phyloP scores from a whole-genome alignment of 2,113 vertebrate species.

The Scortum barcoo region DNA sequence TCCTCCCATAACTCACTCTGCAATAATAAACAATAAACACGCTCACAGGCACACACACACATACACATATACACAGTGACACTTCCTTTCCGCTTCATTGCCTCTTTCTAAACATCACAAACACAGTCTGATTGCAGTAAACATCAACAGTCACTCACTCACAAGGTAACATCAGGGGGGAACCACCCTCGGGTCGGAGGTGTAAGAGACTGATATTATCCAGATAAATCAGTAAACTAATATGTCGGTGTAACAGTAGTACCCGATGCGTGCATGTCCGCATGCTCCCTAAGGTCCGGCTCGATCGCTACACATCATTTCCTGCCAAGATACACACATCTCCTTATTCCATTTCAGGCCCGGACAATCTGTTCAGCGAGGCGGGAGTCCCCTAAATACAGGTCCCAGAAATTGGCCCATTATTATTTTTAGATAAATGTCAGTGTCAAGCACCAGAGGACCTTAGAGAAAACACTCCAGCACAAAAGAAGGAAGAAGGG shows the following conservation, averaged over 20 bases:
- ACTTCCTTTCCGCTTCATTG: constrained; percentile 35
- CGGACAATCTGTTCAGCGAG: constrained; percentile 20
- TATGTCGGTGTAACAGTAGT: constrained; percentile 43
- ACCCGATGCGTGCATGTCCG: constrained; percentile 16
- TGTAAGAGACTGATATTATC: neutral
- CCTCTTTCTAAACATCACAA: constrained; percentile 47
- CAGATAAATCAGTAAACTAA: constrained; percentile 43
- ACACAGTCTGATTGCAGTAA: constrained; percentile 43
- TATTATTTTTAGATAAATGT: constrained; percentile 79
- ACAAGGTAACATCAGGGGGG: neutral
- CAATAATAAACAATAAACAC: constrained; percentile 63
- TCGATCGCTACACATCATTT: constrained; percentile 40
- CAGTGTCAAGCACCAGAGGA: constrained; percentile 61
- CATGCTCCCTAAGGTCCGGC: constrained; percentile 12
- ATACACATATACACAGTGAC: constrained; percentile 25
- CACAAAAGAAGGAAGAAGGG: constrained; percentile 2
- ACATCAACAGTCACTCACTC: constrained; percentile 29
- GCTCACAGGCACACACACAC: constrained; percentile 1
- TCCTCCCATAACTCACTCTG: constrained; percentile 64
- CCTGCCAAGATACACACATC: constrained; percentile 65
- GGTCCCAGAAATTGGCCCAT: constrained; percentile 64
- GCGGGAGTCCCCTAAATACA: constrained; percentile 66
- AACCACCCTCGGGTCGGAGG: neutral
- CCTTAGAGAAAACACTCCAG: constrained; percentile 60
- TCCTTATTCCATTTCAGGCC: constrained; percentile 47